phyloP scores from a whole-genome alignment of 1,140 invertebrate genomes.

The Conus ventricosus region DNA sequence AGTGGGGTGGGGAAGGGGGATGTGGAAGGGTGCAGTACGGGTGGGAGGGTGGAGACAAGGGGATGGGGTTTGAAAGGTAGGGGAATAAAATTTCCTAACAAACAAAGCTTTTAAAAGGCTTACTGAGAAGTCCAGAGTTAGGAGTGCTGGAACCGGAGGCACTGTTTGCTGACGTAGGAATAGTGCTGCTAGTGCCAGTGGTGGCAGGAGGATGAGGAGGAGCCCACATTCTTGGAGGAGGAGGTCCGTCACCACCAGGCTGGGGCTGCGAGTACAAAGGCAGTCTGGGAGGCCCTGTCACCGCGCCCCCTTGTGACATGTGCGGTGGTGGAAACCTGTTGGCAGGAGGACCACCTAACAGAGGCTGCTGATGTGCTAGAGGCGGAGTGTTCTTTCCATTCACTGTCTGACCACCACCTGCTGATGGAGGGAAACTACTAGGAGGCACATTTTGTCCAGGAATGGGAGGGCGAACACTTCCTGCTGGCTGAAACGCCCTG shows the following conservation, averaged over 20 bases:
- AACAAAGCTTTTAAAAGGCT: neutral
- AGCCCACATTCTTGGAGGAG: neutral
- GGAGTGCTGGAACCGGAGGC: conserved; percentile 8
- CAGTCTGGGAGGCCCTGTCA: neutral
- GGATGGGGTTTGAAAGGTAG: neutral
- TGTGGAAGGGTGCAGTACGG: too few species aligned
- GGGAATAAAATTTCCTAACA: neutral
- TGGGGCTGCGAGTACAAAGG: neutral
- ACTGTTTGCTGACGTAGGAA: neutral
- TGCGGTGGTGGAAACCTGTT: neutral
- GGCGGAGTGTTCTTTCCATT: conserved; percentile 25
- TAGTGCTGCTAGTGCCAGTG: neutral
- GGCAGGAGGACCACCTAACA: neutral
- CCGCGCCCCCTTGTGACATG: conserved; percentile 9
- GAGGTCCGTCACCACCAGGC: neutral
- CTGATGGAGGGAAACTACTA: neutral
- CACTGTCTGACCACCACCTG: conserved; percentile 7
- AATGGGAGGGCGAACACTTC: conserved; percentile 15
- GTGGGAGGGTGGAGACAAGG: neutral
- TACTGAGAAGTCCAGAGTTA: conserved; percentile 16
- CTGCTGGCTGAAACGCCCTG: neutral
- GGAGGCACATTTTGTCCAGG: conserved; percentile 31
- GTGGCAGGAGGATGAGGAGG: neutral
- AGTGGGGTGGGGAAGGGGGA: too few species aligned
- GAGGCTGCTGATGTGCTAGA: neutral